Base-by-base conservation (phyloP, 2,113 vertebrate species). In the Apus apus region DNA sequence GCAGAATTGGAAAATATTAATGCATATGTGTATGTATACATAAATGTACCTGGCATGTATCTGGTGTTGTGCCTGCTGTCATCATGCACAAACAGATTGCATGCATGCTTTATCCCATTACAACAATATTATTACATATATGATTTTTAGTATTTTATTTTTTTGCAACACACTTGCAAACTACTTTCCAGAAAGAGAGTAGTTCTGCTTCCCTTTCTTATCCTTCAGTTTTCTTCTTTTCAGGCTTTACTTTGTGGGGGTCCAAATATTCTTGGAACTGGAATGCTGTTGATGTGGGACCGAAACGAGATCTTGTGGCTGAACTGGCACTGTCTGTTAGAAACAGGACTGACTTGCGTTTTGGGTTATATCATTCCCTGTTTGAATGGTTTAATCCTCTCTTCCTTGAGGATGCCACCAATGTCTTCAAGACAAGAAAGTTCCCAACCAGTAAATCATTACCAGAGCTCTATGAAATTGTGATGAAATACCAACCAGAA, bases 311-410 rank as follows among this genome's bases (percentile, higher is more conserved):
- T 81, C 94, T 99, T 48, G 98, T 99, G 58, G 98, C 85, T 46
- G 99, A 99, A 58, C 93, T 99, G 19, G 98, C 98, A 68, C 79
- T 21, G 6, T 98, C 99, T 70, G 57, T 99, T 38, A 98, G 98
- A 34, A 97, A 90, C 4, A 77, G 96, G 76, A 98, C 98, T 3
- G 94, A 96, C 90, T 94, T 99, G 93, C 99, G 4, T 64, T 98
- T 99, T 43, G 99, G 99, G 23, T 98, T 99, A 5, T 99, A 99
- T 85, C 99, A 99, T 81, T 99, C 99, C 13, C 98, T 99, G 22
- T 99, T 99, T 7, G 99, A 99, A 94, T 99, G 99, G 99, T 99
- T 99, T 86, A 98, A 99, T 79, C 99, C 99, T 1, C 97, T 99
- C 51, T 99, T 98, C 91, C 95, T 97, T 34, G 90, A 96, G 58